Conservation (phyloP, 1,140 invertebrate species). For the Metopolophium dirhodum region DNA sequence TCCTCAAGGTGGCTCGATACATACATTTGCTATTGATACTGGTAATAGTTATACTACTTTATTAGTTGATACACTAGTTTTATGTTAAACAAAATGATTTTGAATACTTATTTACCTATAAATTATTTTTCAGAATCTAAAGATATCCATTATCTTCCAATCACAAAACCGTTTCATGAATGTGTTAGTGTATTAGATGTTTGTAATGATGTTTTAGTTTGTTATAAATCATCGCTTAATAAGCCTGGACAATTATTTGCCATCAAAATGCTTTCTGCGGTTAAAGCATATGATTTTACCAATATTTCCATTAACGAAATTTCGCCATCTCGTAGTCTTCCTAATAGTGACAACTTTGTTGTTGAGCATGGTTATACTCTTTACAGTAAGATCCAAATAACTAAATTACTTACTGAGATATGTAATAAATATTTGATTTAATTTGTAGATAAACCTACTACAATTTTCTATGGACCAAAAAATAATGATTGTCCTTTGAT, state of each 20-base stretch:
- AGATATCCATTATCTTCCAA: conserved; percentile 64
- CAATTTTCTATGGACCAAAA: conserved; percentile 70
- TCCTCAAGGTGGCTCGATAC: conserved; percentile 64
- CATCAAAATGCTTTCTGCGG: neutral
- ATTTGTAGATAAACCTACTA: conserved; percentile 62
- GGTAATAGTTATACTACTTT: conserved; percentile 60
- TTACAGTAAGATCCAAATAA: conserved; percentile 13
- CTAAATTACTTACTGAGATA: neutral
- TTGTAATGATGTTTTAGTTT: conserved; percentile 65
- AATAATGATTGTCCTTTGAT: conserved; percentile 67
- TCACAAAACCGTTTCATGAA: conserved; percentile 50
- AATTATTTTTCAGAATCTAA: conserved; percentile 64
- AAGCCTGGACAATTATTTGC: conserved; percentile 43
- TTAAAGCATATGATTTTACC: conserved; percentile 44
- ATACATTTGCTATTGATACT: conserved; percentile 44
- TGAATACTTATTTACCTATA: conserved; percentile 63
- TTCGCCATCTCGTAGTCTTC: conserved; percentile 24
- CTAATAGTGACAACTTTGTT: conserved; percentile 27
- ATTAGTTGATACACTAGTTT: conserved; percentile 62
- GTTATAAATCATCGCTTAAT: conserved; percentile 63
- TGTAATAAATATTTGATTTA: neutral
- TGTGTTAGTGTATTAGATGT: conserved; percentile 67
- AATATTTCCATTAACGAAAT: conserved; percentile 48
- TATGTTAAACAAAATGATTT: conserved; percentile 58
- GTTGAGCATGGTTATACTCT: conserved; percentile 49